These are phyloP conservation scores for Synergus japonicus DNA, from an alignment of 2,888 invertebrate species.

Conservation along the genomic window DNA sequence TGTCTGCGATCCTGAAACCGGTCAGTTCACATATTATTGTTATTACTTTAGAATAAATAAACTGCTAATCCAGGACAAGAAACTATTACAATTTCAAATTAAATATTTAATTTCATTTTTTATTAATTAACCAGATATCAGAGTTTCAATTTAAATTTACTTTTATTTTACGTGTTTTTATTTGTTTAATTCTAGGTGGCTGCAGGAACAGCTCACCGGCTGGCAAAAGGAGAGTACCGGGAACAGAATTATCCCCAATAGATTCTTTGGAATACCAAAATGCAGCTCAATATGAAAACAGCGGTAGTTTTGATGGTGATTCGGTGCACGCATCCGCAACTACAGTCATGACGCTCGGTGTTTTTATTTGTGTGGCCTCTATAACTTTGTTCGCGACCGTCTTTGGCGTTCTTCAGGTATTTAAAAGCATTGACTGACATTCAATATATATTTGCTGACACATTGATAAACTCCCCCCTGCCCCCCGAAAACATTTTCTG, in stretches of 20 bases:
- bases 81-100: background rate
- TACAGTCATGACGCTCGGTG: conserved; percentile 83
- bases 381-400: conserved; percentile 85
- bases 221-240: conserved; percentile 86
- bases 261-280: conserved; percentile 59
- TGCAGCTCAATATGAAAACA: conserved; percentile 59
- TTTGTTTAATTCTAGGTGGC: conserved; percentile 79
- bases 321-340: conserved; percentile 77
- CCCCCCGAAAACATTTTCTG: no score
- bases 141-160: background rate
- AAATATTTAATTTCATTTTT: background rate
- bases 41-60: background rate
- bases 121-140: background rate
- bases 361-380: conserved; percentile 84
- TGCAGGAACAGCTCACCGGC: conserved; percentile 87
- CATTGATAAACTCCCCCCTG: no score
- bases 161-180: conserved; percentile 12
- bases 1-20: conserved; percentile 84
- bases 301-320: conserved; percentile 56
- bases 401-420: conserved; percentile 86
- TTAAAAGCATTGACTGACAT: conserved; percentile 43
- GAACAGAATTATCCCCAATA: conserved; percentile 76
- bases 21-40: conserved; percentile 74
- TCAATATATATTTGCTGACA: background rate
- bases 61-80: background rate